Percentiles rank a stretch among this genome's conserved stretches.
Conservation (phyloP, 2,888 invertebrate species). For the Lamellibrachia columna region DNA sequence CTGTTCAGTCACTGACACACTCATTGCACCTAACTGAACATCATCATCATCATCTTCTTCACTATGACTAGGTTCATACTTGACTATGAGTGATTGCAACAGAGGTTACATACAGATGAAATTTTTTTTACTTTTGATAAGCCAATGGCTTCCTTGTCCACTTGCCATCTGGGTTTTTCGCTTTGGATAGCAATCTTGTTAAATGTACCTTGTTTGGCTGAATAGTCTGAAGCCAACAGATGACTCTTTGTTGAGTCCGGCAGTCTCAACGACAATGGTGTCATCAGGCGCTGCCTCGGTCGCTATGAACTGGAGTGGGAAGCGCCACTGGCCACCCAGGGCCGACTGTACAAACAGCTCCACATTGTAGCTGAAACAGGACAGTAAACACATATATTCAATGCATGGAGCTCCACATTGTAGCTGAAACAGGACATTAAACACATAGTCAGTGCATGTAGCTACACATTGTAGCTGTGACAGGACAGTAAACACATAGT, state of each 20-base stretch:
- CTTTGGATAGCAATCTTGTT: too few relatives aligned
- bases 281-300: constrained; percentile 64
- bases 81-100: too few relatives aligned
- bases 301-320: constrained; percentile 61
- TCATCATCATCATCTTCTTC: too few relatives aligned
- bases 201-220: constrained; percentile 57
- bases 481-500: not conserved
- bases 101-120: too few relatives aligned
- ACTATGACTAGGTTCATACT: too few relatives aligned
- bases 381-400: not conserved
- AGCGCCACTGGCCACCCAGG: constrained; percentile 63
- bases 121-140: too few relatives aligned
- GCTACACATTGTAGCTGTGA: not conserved
- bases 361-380: constrained; percentile 51
- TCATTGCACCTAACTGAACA: too few relatives aligned
- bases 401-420: not conserved
- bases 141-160: too few relatives aligned
- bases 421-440: not conserved
- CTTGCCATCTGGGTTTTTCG: too few relatives aligned
- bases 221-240: constrained; percentile 59
- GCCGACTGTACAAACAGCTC: constrained; percentile 53
- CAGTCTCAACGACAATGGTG: constrained; percentile 56
- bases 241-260: constrained; percentile 59
- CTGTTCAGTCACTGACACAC: too few relatives aligned
- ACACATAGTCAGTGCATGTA: not conserved